Evolutionary conservation across 2,113 vertebrate species (phyloP).

Genomic region (Platanista minor): DNA sequence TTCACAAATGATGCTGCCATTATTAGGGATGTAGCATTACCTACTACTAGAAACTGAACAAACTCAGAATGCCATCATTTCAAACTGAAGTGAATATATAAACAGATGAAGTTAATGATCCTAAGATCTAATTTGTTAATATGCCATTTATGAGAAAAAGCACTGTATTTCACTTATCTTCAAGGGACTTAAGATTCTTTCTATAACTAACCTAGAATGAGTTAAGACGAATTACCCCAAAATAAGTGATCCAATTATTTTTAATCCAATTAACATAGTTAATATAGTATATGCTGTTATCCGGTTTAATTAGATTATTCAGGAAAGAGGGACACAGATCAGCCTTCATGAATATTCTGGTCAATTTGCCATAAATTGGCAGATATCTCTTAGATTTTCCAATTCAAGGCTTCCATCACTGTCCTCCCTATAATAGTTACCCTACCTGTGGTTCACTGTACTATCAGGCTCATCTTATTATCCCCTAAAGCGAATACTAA

Average conservation of each 20-base stretch:
- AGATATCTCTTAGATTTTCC: neutral
- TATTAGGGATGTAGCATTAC: neutral
- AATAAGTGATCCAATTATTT: neutral
- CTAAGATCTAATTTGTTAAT: neutral
- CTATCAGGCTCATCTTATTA: neutral
- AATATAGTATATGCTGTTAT: neutral
- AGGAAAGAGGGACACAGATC: neutral
- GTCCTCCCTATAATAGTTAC: neutral
- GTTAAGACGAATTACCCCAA: neutral
- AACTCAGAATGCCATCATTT: conserved; percentile 8
- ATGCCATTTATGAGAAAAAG: neutral
- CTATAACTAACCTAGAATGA: neutral
- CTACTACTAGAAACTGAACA: neutral
- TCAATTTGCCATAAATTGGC: neutral
- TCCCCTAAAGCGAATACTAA: neutral
- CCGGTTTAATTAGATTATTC: neutral
- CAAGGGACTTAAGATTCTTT: neutral
- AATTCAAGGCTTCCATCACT: neutral
- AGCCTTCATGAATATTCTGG: neutral
- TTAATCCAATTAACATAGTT: neutral
- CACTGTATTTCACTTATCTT: neutral
- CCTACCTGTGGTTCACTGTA: neutral
- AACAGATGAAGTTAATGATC: neutral
- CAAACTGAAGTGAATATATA: neutral
- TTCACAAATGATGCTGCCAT: neutral